A percentile compares a stretch with the other conserved stretches of the same genome.
These are phyloP conservation scores for Microctonus hyperodae DNA, from an alignment of 2,888 invertebrate species.

Conservation along the genomic window DNA sequence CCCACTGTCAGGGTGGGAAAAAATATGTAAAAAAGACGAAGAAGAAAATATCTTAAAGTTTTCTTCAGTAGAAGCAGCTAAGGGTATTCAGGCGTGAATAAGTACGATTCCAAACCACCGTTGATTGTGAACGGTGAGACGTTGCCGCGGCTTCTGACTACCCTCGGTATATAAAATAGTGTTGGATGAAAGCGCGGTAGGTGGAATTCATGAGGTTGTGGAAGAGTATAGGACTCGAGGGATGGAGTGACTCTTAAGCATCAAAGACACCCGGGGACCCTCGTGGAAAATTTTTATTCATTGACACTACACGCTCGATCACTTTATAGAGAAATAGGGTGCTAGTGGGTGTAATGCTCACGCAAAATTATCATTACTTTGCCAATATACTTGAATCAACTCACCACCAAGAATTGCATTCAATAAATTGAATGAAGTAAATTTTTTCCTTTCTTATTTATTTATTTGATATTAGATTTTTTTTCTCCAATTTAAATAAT, in stretches of 20 bases:
- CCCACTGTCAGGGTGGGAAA: slow-evolving; percentile 21
- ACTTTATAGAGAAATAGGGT: slow-evolving; percentile 41
- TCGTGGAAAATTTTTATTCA: slow-evolving; percentile 61
- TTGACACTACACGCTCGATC: slow-evolving; percentile 59
- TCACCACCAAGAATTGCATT: neutral
- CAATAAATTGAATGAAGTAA: no score
- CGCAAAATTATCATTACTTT: slow-evolving; percentile 25
- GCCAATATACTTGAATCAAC: neutral
- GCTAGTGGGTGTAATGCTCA: slow-evolving; percentile 22
- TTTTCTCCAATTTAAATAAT: slow-evolving; percentile 6
- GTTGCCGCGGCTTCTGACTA: slow-evolving; percentile 25
- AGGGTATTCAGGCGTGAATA: slow-evolving; percentile 58
- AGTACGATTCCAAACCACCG: slow-evolving; percentile 57
- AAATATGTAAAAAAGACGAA: slow-evolving; percentile 21
- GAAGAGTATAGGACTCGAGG: slow-evolving; percentile 17
- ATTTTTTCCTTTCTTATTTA: slow-evolving; percentile 2
- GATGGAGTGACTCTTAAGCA: slow-evolving; percentile 52
- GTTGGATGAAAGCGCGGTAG: slow-evolving; percentile 35
- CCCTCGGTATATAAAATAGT: slow-evolving; percentile 47
- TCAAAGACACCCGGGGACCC: slow-evolving; percentile 53
- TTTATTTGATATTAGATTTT: slow-evolving; percentile 8
- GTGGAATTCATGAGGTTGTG: slow-evolving; percentile 7
- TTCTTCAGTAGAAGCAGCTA: slow-evolving; percentile 31
- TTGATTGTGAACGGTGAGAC: slow-evolving; percentile 55
- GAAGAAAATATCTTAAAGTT: slow-evolving; percentile 34